Base-by-base conservation (phyloP, 1,140 invertebrate species). In the Drosophila gunungcola region DNA sequence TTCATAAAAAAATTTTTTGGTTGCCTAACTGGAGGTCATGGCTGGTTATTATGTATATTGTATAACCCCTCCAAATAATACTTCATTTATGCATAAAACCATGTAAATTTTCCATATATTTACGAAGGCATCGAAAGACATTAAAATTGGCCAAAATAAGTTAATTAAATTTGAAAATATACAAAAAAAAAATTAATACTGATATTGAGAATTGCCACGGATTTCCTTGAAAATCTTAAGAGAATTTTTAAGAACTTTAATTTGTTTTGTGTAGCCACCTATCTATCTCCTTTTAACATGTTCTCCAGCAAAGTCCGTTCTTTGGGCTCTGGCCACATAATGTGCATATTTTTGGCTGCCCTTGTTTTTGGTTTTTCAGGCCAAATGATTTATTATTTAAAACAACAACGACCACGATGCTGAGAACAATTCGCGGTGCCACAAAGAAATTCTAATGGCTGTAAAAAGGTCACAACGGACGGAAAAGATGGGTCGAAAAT, bases 341-440 rank as follows among this genome's bases (percentile, higher is more conserved):
- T 89, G 83, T 80, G 83, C 84, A 89, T 89, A 88, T 89, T 88
- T 80, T 55, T 84, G 72, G 72, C 39, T 42, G 16, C 9, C 48
- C 73, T 29, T 12, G 51, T 41, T 72, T 63, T 84, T 53, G 55
- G 65, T 53, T 75, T 88, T 88, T 73, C 88, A 88, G 80, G 60
- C 79, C 79, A 77, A 88, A 83, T 88, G 83, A 88, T 88, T 88
- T 88, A 88, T 88, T 89, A 83, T 89, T 80, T 65, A 88, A 56
- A 88, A 64, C 68, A 54, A n/a, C 68, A 68, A 64, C 55, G 32
- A 53, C 41, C 25, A 38, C 64, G 57, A 78, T 29, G 11, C 10
- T 39, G 27, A 56, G 16, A 70, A 73, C 48, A 62, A 73, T 73
- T 62, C 45, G 49, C 69, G 48, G 34, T 38, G 63, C 41, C 64